Percentiles rank a stretch among this genome's conserved stretches.
phyloP scores from a whole-genome alignment of 2,113 vertebrate species.

The Cynopterus brachyotis region DNA sequence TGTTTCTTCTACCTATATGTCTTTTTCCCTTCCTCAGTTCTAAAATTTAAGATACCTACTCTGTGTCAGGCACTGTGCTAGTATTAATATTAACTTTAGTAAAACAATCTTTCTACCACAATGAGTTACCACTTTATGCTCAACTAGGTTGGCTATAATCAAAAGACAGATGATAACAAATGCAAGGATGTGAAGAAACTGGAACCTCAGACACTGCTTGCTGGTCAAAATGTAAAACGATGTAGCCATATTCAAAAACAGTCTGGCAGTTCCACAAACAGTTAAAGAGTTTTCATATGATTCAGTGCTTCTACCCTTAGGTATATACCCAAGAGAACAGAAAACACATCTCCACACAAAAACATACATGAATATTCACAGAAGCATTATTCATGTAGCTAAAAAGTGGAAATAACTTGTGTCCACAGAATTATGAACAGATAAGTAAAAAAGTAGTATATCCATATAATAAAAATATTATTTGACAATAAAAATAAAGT shows the following conservation, averaged over 20 bases:
- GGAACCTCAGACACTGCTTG: background rate
- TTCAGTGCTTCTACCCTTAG: background rate
- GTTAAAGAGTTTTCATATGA: background rate
- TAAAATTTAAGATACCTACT: background rate
- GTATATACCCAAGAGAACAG: background rate
- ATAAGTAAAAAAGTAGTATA: background rate
- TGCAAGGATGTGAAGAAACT: background rate
- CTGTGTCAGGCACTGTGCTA: background rate
- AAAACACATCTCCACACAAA: background rate
- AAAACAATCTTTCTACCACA: background rate
- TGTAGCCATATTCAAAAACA: background rate
- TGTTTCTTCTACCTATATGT: background rate
- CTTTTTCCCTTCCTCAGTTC: background rate
- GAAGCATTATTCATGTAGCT: background rate
- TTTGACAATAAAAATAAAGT: background rate
- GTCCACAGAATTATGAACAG: background rate
- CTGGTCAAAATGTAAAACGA: background rate
- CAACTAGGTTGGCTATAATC: background rate
- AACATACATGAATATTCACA: background rate
- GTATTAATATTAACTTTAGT: background rate
- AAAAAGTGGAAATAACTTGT: background rate
- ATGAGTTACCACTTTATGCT: background rate
- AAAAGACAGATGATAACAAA: background rate
- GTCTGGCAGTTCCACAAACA: background rate
- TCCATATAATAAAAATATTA: background rate